Conservation (phyloP, 2,797 vertebrate species). For the Ibycter americanus region DNA sequence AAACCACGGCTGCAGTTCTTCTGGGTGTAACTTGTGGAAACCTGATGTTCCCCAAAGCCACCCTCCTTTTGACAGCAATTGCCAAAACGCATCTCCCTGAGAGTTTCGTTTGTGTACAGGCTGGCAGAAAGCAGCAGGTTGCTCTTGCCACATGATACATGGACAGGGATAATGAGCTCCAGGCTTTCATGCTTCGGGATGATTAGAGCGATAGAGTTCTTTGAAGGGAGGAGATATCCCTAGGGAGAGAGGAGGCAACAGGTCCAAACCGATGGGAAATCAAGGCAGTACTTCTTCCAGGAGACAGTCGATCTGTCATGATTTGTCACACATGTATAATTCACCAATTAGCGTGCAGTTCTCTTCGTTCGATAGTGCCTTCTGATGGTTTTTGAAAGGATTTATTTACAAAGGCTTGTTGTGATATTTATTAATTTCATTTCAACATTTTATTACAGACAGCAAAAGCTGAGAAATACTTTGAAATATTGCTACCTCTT, state of each 20-base stretch:
- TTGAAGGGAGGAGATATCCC: neutral
- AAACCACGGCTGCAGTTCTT: neutral
- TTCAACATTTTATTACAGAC: neutral
- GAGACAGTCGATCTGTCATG: neutral
- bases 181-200: neutral
- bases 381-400: neutral
- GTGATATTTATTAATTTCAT: slow-evolving; percentile 23
- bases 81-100: neutral
- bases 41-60: neutral
- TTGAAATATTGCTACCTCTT: neutral
- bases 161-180: neutral
- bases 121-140: neutral
- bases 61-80: neutral
- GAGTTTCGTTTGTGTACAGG: neutral
- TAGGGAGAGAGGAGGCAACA: neutral
- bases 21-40: neutral
- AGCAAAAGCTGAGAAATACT: neutral
- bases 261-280: neutral
- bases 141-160: accelerated
- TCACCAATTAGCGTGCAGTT: neutral
- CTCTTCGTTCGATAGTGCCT: neutral
- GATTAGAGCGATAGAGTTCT: neutral
- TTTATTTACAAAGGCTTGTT: slow-evolving; percentile 4
- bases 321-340: neutral
- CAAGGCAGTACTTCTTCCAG: neutral